Conservation (phyloP, 2,888 invertebrate species). For the Tuberolachnus salignus region DNA sequence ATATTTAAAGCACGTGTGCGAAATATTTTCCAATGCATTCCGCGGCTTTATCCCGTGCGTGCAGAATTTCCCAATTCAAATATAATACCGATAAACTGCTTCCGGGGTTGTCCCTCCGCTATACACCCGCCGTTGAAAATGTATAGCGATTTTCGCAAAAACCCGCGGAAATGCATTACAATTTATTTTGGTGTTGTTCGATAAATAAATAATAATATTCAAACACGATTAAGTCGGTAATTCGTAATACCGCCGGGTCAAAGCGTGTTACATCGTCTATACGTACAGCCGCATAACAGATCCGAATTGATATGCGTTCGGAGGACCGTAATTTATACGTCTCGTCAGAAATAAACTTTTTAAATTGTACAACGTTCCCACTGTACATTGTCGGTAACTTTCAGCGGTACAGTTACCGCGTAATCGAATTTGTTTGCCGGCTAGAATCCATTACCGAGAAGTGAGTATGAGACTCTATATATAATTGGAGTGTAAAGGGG, state of each 20-base stretch:
- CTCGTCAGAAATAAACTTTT: slow-evolving; percentile 36
- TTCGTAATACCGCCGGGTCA: neutral
- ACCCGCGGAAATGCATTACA: neutral
- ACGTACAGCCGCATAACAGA: neutral
- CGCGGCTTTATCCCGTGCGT: slow-evolving; percentile 24
- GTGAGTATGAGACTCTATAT: slow-evolving; percentile 20
- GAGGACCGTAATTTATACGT: slow-evolving; percentile 27
- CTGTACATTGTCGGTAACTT: slow-evolving; percentile 36
- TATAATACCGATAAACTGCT: slow-evolving; percentile 3
- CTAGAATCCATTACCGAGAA: slow-evolving; percentile 45
- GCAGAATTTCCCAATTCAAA: slow-evolving; percentile 50
- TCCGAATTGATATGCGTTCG: neutral
- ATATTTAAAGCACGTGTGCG: slow-evolving; percentile 55
- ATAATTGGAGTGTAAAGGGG: neutral
- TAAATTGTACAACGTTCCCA: slow-evolving; percentile 35
- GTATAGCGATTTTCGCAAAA: slow-evolving; percentile 32
- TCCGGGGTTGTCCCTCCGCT: neutral
- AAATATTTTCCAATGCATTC: slow-evolving; percentile 53
- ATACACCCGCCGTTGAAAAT: neutral
- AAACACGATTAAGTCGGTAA: neutral
- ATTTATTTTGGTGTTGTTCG: neutral
- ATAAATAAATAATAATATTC: neutral
- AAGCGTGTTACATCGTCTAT: neutral
- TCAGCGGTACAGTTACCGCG: slow-evolving; percentile 24
- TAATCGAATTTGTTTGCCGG: slow-evolving; percentile 53